phyloP scores from a whole-genome alignment of 2,888 invertebrate species.

The Meteorus cinctellus region DNA sequence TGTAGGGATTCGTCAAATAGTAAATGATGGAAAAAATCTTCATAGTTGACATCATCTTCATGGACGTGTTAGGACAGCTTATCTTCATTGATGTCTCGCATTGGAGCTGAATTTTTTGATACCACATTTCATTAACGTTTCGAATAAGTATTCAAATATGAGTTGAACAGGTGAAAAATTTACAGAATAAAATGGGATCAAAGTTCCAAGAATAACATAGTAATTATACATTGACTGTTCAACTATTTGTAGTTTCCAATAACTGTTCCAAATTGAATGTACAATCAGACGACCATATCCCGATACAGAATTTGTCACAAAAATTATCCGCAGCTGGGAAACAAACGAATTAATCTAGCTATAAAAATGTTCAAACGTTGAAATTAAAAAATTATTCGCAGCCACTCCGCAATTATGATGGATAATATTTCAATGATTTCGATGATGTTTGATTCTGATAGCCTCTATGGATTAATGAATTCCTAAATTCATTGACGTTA shows the following conservation, averaged over 20 bases:
- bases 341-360: background rate
- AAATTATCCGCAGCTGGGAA: slow-evolving; percentile 10
- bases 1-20: background rate
- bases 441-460: background rate
- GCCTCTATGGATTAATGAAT: background rate
- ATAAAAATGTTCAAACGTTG: background rate
- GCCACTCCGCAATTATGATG: background rate
- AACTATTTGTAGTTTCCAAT: background rate
- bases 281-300: background rate
- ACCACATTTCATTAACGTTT: background rate
- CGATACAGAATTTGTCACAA: background rate
- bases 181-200: too few species aligned
- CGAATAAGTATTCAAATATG: background rate
- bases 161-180: too few species aligned
- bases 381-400: background rate
- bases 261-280: background rate
- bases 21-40: slow-evolving; percentile 17
- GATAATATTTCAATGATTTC: background rate
- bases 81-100: slow-evolving; percentile 39
- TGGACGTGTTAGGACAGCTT: slow-evolving; percentile 3
- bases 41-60: slow-evolving; percentile 33
- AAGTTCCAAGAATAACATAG: too few species aligned
- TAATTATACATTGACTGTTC: background rate
- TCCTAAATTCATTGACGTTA: background rate
- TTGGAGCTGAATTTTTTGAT: background rate